phyloP scores from a whole-genome alignment of 2,888 invertebrate genomes.

The Himalopsyche anomala region DNA sequence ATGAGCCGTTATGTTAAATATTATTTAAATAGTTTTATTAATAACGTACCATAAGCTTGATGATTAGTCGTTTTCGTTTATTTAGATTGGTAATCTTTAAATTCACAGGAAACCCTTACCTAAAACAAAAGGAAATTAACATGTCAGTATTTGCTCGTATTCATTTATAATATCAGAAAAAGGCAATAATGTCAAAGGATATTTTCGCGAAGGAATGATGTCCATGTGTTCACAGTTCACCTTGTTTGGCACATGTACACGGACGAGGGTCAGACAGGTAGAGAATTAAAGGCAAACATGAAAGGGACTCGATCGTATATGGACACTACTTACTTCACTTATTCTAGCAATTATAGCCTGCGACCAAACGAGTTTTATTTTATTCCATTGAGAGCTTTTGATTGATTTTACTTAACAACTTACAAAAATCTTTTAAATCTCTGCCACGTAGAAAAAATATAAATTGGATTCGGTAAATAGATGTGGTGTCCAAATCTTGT shows the following conservation, averaged over 20 bases:
- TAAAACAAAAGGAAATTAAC: not conserved
- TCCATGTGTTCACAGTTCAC: not conserved
- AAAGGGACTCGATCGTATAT: slow-evolving; percentile 7
- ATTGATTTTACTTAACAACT: slow-evolving; percentile 9
- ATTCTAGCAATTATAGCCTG: not conserved
- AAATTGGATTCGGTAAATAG: not conserved
- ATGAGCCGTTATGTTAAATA: too few relatives aligned
- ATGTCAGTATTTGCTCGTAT: not conserved
- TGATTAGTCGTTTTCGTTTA: too few relatives aligned
- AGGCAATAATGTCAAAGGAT: not conserved
- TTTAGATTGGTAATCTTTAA: too few relatives aligned
- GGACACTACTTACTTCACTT: not conserved
- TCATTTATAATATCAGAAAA: not conserved
- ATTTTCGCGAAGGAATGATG: not conserved
- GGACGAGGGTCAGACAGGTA: slow-evolving; percentile 38
- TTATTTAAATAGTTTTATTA: too few relatives aligned
- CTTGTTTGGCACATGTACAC: slow-evolving; percentile 15
- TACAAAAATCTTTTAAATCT: slow-evolving; percentile 4
- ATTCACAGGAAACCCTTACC: not conserved
- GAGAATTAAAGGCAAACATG: slow-evolving; percentile 45
- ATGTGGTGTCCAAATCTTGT: not conserved
- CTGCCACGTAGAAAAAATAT: not conserved
- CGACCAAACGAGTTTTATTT: not conserved
- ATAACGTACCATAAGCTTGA: too few relatives aligned
- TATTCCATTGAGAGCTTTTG: not conserved